Base-by-base conservation (phyloP, 2,888 invertebrate species). In the Euplagia quadripunctaria region DNA sequence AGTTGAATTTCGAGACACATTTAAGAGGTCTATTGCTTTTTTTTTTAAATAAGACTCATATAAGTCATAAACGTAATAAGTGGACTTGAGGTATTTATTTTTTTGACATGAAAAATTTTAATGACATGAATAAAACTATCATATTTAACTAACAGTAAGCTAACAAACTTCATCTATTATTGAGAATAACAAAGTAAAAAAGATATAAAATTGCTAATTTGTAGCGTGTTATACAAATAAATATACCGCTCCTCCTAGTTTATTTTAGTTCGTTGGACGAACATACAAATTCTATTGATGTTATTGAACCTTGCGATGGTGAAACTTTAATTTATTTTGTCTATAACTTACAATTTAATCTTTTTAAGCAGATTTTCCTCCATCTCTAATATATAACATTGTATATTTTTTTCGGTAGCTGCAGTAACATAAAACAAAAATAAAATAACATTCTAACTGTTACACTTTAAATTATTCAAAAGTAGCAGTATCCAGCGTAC, bases 401-500 rank as follows among this genome's bases (percentile, higher is more conserved):
- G 31, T 31, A 31, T 31, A 31, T 1, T 31, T 2, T 31, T 31
- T 31, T 61, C 61, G 61, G 61, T 31, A 61, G 31, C 61, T 14
- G 14, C 61, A 61, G 14, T 14, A 31, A 31, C 2, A 61, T 14
- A 31, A 61, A 31, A 61, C 31, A 61, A 61, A 61, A 31, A 7
- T 6, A 61, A 61, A 31, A 14, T 12, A 8, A 8, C 55, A 7
- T 55, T 55, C 55, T 55, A 61, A 31, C 14, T 31, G 31, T 61
- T 61, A 61, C 31, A 61, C 31, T 31, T 61, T 61, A 14, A 61
- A 31, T 61, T 61, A 58, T 43, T 46, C 58, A 46, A 68, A 20
- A 42, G 20, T 43, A 68, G 43, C 68, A 58, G 43, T 68, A 58
- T 20, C 43, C 42, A 41, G 52, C 12, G 58, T 46, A 68, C 20